Conservation (phyloP, 2,797 vertebrate genomes). For the Natrix natrix region DNA sequence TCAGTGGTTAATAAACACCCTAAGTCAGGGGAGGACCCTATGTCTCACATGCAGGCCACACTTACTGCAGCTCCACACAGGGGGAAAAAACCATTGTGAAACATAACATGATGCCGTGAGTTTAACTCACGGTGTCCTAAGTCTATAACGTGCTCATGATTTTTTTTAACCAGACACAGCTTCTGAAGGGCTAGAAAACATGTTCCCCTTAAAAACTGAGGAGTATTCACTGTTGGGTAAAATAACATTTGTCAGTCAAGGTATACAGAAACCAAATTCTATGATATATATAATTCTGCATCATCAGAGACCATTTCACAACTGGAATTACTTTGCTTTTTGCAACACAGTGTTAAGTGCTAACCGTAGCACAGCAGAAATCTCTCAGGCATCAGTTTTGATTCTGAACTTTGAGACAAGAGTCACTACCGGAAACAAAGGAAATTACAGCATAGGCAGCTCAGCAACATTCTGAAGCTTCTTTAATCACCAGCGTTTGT, state of each 20-base stretch:
- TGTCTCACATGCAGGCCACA: background rate
- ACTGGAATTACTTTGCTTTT: background rate
- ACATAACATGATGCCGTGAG: fast-evolving
- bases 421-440: background rate
- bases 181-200: background rate
- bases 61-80: too few relatives aligned
- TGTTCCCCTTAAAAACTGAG: background rate
- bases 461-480: constrained; percentile 31
- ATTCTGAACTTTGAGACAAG: constrained; percentile 2
- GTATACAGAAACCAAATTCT: background rate
- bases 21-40: background rate
- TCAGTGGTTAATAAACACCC: background rate
- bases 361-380: background rate
- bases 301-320: background rate
- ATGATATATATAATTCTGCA: background rate
- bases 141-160: background rate
- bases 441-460: background rate
- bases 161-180: background rate
- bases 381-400: background rate
- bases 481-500: constrained; percentile 17
- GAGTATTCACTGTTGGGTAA: background rate
- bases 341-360: background rate
- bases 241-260: background rate
- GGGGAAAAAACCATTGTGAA: too few relatives aligned
- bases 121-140: too few relatives aligned